Evolutionary conservation across 2,113 vertebrate species (phyloP), one percentile per base, ranked within the genome.

Genomic region (Poicephalus meyeri): DNA sequence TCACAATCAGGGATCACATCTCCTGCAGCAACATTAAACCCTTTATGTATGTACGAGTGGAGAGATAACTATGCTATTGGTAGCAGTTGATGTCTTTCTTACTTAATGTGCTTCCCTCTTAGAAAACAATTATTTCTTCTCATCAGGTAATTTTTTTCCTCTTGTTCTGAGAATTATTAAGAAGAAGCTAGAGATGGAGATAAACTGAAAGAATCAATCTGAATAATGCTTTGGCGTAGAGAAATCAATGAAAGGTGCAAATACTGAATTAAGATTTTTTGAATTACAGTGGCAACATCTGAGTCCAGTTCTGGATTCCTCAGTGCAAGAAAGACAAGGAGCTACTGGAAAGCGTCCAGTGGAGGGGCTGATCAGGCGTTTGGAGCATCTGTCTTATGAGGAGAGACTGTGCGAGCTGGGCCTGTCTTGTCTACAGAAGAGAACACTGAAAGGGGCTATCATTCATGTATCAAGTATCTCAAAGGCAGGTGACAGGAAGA

Each of bases 71-170:
- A 55, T 33, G 29, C 31, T 33, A 52, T 17, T 7, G 11, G 18
- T 11, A 71, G 5, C 52, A 55, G 89, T 49, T 71, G 44, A 87
- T 63, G 47, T 72, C 28, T 86, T 68, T 78, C 44, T 86, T 89
- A 53, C 28, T 52, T 66, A 25, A 26, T 20, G 10, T 44, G 55
- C 50, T 61, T 58, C 26, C 50, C 16, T 70, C 68, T 79, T 61
- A 87, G 49, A 77, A 95, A 94, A 44, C 56, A 53, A 68, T 42
- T 69, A 1, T 65, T 93, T 50, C 25, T 92, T 77, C 42, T 77
- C 39, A 26, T 60, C 1, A 6, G 4, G 0, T 55, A 4, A 0
- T n/a, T 44, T 63, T 71, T 37, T 69, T 63, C 4, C 18, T 78
- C 14, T 72, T 64, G 20, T 76, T 49, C 47, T 73, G 16, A 47